phyloP scores from a whole-genome alignment of 1,140 invertebrate genomes.

The Euura lappo region DNA sequence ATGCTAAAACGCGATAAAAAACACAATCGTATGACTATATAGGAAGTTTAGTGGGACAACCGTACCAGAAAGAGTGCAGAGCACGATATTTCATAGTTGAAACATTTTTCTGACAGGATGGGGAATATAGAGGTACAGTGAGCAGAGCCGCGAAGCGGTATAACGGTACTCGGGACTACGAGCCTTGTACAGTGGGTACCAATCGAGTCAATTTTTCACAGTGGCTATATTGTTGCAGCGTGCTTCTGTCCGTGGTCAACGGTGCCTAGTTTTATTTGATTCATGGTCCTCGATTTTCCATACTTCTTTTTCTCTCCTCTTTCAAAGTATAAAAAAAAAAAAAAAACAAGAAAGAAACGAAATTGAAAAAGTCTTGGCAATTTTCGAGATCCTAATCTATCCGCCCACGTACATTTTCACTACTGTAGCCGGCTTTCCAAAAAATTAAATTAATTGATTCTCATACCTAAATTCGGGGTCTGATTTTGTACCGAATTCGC shows the following conservation, averaged over 20 bases:
- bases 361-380: background rate
- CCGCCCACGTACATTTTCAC: background rate
- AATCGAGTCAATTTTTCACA: background rate
- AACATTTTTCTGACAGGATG: background rate
- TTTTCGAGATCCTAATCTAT: background rate
- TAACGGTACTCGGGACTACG: background rate
- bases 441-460: no score
- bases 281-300: no score
- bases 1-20: no score
- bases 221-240: background rate
- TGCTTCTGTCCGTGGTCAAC: background rate
- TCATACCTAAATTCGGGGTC: no score
- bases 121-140: background rate
- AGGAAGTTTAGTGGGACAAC: no score
- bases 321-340: background rate
- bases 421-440: background rate
- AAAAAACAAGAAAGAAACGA: background rate
- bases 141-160: background rate
- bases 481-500: no score
- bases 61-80: no score
- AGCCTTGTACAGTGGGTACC: background rate
- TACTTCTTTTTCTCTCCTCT: no score
- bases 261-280: no score
- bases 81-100: background rate
- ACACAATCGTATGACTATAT: no score